Evolutionary conservation across 2,888 invertebrate genomes (phyloP), one percentile per base, ranked within the genome.

Genomic region (Philonicus albiceps): DNA sequence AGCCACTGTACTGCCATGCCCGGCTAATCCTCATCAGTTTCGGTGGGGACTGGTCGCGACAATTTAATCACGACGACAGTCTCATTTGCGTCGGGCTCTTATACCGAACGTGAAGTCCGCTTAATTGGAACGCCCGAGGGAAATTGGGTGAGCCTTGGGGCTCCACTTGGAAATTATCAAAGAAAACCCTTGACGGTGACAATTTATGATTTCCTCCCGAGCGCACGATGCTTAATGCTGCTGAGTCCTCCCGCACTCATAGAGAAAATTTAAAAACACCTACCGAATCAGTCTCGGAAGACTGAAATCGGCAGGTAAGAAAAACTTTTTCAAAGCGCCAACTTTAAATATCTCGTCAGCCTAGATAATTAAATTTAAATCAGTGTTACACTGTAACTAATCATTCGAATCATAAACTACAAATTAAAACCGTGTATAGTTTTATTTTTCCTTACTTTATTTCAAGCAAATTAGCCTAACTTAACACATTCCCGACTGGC

Each of bases 11-110:
- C 5, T 49, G 49, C n/a, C 49, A 49, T 19, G 49, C n/a, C 64
- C 64, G 2, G 64, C 64, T 64, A 64, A 64, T 37, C 81, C 53
- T 81, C 81, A 40, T 81, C 81, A 81, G 81, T 30, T 55, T 49
- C 27, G 16, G 19, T 53, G 81, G 81, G 7, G 27, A 27, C 81
- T 55, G 49, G 53, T 81, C 53, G 81, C 34, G 27, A 81, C 81
- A 81, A 81, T 81, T 81, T 81, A 81, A 81, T 81, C 81, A 55
- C 53, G 81, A 55, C 34, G 81, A 49, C 53, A 53, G 30, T 40
- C 81, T 81, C 53, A 55, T 49, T 31, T 81, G 30, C 30, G 81
- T 19, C 31, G 81, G 53, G 27, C n/a, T 37, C 53, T 31, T 55
- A 64, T 30, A 53, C 30, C 30, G 34, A 81, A 81, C 81, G 81